A percentile compares a stretch with the other conserved stretches of the same genome.
phyloP scores from a whole-genome alignment of 2,113 vertebrate species.

The Ailuropoda melanoleuca region DNA sequence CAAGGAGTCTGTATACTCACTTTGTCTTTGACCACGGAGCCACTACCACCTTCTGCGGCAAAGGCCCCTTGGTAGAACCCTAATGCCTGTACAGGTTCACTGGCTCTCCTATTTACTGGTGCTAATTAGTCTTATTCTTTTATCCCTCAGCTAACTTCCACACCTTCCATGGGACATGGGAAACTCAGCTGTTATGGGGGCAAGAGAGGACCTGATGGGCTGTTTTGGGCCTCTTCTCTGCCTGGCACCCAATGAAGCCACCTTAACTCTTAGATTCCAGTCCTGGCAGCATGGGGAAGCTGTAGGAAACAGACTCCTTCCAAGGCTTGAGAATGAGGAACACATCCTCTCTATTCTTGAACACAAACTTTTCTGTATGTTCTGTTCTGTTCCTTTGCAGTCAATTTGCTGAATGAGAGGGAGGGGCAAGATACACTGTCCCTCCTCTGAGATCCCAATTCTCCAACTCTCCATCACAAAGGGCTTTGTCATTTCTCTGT shows the following conservation, averaged over 20 bases:
- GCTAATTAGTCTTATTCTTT: not conserved
- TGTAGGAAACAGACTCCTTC: not conserved
- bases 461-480: not conserved
- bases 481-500: not conserved
- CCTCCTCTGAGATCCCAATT: not conserved
- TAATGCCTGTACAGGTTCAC: not conserved
- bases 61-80: not conserved
- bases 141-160: not conserved
- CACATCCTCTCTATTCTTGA: not conserved
- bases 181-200: not conserved
- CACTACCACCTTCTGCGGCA: not conserved
- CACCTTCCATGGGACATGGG: not conserved
- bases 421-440: not conserved
- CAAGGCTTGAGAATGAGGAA: not conserved
- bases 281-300: not conserved
- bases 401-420: not conserved
- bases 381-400: not conserved
- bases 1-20: not conserved
- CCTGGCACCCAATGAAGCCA: not conserved
- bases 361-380: not conserved
- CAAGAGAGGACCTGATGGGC: not conserved
- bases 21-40: not conserved
- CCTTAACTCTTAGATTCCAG: not conserved
- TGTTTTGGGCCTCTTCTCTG: not conserved
- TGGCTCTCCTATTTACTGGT: not conserved